Percentiles rank a stretch among this genome's conserved stretches.
Conservation (phyloP, 2,113 vertebrate genomes). For the Mus pahari region DNA sequence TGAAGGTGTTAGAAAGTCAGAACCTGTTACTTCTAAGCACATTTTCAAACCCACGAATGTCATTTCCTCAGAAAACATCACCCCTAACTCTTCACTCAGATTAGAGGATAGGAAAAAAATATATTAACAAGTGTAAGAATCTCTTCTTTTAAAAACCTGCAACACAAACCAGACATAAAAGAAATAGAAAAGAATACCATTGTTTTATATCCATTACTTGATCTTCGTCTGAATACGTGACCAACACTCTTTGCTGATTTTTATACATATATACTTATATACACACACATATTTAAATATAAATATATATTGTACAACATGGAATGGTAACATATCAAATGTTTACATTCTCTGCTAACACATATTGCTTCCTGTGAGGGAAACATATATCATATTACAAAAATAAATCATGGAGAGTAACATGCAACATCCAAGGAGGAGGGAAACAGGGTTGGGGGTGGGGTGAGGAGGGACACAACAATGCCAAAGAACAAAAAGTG, state of each 20-base stretch:
- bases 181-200: constrained; percentile 29
- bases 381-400: constrained; percentile 73
- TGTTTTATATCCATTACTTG: constrained; percentile 29
- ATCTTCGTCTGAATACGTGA: constrained; percentile 53
- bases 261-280: constrained; percentile 58
- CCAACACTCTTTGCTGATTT: constrained; percentile 30
- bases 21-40: constrained; percentile 29
- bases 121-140: constrained; percentile 52
- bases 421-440: constrained; percentile 74
- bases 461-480: constrained; percentile 69
- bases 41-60: constrained; percentile 34
- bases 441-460: constrained; percentile 43
- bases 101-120: constrained; percentile 2
- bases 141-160: constrained; percentile 6
- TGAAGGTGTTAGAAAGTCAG: background rate
- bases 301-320: constrained; percentile 74
- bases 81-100: background rate
- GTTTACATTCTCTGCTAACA: constrained; percentile 73
- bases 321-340: constrained; percentile 72
- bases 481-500: constrained; percentile 87
- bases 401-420: constrained; percentile 72
- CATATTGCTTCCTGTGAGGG: constrained; percentile 62
- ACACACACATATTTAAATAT: constrained; percentile 60
- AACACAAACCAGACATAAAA: constrained; percentile 41
- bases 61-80: background rate